Evolutionary conservation across 2,113 vertebrate species (phyloP).

Genomic region (Pandion haliaetus): DNA sequence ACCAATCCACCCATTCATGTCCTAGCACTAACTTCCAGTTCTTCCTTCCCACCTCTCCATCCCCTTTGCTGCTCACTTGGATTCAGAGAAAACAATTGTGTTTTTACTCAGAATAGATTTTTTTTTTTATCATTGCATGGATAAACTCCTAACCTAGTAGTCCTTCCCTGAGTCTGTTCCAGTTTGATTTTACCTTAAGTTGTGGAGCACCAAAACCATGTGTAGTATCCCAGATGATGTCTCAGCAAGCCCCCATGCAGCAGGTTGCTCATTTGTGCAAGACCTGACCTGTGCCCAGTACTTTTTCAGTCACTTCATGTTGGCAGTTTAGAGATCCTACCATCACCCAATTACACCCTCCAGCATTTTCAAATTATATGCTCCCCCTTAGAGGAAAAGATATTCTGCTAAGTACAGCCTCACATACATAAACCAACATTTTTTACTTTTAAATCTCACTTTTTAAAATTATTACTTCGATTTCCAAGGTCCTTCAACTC

Average conservation of each 20-base stretch:
- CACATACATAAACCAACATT: not conserved
- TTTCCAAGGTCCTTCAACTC: not conserved
- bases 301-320: not conserved
- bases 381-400: not conserved
- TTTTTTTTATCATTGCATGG: not conserved
- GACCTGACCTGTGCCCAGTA: not conserved
- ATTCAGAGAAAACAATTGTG: not conserved
- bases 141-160: not conserved
- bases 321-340: not conserved
- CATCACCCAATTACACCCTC: not conserved
- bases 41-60: not conserved
- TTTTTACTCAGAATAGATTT: not conserved
- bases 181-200: not conserved
- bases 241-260: not conserved
- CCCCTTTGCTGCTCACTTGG: not conserved
- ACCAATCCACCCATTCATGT: not conserved
- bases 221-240: not conserved
- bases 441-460: not conserved
- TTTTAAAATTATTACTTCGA: not conserved
- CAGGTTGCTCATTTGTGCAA: not conserved
- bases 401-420: not conserved
- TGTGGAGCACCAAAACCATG: rapidly evolving
- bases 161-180: not conserved
- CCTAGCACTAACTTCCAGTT: not conserved
- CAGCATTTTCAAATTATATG: not conserved